Percentiles rank a stretch among this genome's conserved stretches.
These are phyloP conservation scores for Iphiclides podalirius DNA, from an alignment of 2,888 invertebrate genomes.

Conservation along the genomic window DNA sequence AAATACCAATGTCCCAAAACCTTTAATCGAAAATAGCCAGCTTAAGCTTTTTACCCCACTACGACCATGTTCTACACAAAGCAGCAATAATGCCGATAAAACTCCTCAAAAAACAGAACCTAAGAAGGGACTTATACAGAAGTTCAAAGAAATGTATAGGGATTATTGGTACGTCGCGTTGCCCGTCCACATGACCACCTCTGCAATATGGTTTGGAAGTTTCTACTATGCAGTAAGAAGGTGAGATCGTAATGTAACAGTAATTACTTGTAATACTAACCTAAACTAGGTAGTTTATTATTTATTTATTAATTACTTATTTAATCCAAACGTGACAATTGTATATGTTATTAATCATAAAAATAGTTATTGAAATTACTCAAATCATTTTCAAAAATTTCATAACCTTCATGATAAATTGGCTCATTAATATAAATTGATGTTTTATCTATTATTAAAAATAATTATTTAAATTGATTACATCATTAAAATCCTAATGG, in stretches of 20 bases:
- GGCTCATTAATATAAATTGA: not conserved
- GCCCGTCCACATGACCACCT: constrained; percentile 95
- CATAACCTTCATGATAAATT: no score
- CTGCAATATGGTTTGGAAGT: constrained; percentile 91
- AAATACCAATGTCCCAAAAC: constrained; percentile 35
- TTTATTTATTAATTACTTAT: no score
- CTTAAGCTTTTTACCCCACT: constrained; percentile 33
- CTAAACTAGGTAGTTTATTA: no score
- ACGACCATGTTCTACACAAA: constrained; percentile 43
- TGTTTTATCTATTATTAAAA: not conserved
- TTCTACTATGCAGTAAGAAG: constrained; percentile 93
- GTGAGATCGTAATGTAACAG: constrained; percentile 67
- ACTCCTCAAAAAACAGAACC: constrained; percentile 33
- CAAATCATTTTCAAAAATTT: no score
- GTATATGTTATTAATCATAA: no score
- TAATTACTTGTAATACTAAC: no score
- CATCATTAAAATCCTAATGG: not conserved
- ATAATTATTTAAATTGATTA: not conserved
- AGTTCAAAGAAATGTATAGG: constrained; percentile 94
- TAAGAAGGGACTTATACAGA: constrained; percentile 84
- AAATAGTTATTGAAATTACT: no score
- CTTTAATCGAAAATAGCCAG: constrained; percentile 36
- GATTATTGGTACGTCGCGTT: constrained; percentile 98
- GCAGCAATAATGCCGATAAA: constrained; percentile 29
- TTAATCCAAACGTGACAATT: no score